phyloP scores from a whole-genome alignment of 2,888 invertebrate genomes.

The Nomada ruficornis region DNA sequence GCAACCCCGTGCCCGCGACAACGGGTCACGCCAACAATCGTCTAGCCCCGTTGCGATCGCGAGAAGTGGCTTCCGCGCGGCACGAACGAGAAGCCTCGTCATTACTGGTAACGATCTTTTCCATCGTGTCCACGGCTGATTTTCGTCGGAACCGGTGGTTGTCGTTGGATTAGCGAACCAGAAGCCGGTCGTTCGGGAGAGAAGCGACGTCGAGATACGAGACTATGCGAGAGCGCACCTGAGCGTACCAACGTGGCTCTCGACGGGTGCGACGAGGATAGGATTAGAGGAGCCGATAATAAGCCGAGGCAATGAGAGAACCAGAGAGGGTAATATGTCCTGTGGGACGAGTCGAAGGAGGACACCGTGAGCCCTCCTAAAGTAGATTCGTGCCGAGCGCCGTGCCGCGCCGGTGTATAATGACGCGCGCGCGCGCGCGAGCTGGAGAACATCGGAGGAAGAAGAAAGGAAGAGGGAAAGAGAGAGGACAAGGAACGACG shows the following conservation, averaged over 20 bases:
- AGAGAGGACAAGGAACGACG: constrained; percentile 56
- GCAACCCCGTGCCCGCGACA: neutral
- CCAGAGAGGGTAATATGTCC: constrained; percentile 63
- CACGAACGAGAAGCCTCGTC: constrained; percentile 3
- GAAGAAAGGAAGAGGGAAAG: constrained; percentile 24
- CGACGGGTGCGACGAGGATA: constrained; percentile 80
- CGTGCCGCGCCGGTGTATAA: constrained; percentile 79
- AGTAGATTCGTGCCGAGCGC: constrained; percentile 82
- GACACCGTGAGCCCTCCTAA: constrained; percentile 73
- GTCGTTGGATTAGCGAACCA: constrained; percentile 69
- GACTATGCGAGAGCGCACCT: constrained; percentile 62
- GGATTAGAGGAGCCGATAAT: constrained; percentile 80
- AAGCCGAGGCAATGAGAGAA: constrained; percentile 74
- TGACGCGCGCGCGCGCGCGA: constrained; percentile 79
- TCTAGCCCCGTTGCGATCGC: neutral
- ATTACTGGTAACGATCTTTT: constrained; percentile 39
- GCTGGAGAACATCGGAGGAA: constrained; percentile 63
- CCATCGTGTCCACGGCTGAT: constrained; percentile 39
- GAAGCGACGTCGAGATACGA: constrained; percentile 63
- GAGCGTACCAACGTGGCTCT: constrained; percentile 70
- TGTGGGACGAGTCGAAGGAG: constrained; percentile 65
- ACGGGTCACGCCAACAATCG: neutral
- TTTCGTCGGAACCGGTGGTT: constrained; percentile 46
- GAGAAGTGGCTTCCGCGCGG: neutral
- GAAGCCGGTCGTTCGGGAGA: constrained; percentile 60